A percentile compares a stretch with the other conserved stretches of the same genome.
Conservation (phyloP, 2,888 invertebrate species). For the Cheilosia soror region DNA sequence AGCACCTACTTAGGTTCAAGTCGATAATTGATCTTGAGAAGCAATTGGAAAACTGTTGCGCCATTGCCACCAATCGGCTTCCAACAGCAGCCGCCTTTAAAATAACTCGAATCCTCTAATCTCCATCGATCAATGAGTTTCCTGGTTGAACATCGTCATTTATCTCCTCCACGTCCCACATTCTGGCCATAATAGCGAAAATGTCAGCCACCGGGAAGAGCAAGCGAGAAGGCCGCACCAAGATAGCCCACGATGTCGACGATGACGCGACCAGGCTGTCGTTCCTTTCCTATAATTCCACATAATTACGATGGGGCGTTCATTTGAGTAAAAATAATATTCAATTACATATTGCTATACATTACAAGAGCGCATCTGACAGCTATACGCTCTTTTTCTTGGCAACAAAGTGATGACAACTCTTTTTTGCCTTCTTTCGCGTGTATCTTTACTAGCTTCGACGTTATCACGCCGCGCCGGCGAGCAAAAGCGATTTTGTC, state of each 20-base stretch:
- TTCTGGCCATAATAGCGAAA: conserved; percentile 67
- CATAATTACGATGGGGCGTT: conserved; percentile 72
- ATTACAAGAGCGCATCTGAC: conserved; percentile 57
- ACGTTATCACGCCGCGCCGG: conserved; percentile 54
- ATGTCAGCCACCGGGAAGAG: conserved; percentile 46
- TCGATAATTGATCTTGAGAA: conserved; percentile 69
- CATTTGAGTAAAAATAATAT: conserved; percentile 71
- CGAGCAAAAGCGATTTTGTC: conserved; percentile 63
- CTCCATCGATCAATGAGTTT: conserved; percentile 74
- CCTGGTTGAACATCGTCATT: conserved; percentile 76
- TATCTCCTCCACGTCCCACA: conserved; percentile 71
- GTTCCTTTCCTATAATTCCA: conserved; percentile 63
- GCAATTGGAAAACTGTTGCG: conserved; percentile 57
- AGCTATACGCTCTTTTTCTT: conserved; percentile 45
- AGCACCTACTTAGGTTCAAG: conserved; percentile 66
- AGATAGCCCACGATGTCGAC: conserved; percentile 47
- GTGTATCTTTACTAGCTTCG: conserved; percentile 21
- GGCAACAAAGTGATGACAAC: conserved; percentile 66
- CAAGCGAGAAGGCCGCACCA: conserved; percentile 10
- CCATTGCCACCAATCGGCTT: conserved; percentile 34
- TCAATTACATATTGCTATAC: conserved; percentile 70
- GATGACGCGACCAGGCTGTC: conserved; percentile 42
- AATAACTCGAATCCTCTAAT: conserved; percentile 67
- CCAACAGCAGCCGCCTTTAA: conserved; percentile 43
- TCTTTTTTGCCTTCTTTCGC: conserved; percentile 30